Evolutionary conservation across 2,797 vertebrate genomes (phyloP).

Genomic region (Emydoidea blandingii): DNA sequence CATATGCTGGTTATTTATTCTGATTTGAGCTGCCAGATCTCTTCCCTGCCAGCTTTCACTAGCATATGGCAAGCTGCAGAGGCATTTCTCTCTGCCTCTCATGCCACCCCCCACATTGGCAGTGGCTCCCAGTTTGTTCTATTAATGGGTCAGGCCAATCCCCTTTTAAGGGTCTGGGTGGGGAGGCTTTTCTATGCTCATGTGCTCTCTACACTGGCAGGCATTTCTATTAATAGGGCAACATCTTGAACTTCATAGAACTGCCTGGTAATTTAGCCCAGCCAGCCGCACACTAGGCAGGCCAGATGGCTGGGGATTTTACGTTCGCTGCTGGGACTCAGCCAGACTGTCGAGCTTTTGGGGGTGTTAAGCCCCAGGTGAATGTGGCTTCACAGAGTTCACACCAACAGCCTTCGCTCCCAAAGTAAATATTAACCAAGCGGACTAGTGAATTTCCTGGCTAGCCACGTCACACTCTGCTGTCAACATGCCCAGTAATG

Average conservation of each 20-base stretch:
- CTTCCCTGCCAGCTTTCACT: not conserved
- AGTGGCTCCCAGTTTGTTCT: not conserved
- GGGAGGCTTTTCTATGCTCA: conserved; percentile 39
- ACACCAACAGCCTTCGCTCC: not conserved
- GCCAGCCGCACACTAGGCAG: not conserved
- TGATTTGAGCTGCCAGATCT: not conserved
- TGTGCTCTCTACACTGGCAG: conserved; percentile 35
- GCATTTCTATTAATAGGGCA: conserved; percentile 70
- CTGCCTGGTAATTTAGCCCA: conserved; percentile 11
- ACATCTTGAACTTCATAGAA: conserved; percentile 61
- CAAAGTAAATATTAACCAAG: not conserved
- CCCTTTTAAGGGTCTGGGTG: conserved; percentile 20
- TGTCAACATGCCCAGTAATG: not conserved
- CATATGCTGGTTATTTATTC: not conserved
- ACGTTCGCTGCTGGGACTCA: not conserved
- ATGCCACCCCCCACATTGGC: not conserved
- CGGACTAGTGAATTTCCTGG: not conserved
- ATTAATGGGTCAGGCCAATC: conserved; percentile 59
- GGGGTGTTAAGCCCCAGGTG: not conserved
- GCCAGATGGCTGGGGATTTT: conserved; percentile 21
- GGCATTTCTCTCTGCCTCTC: not conserved
- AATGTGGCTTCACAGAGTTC: not conserved
- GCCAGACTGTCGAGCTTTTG: not conserved
- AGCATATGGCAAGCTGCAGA: not conserved
- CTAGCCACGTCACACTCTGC: not conserved